Conservation (phyloP, 2,113 vertebrate genomes). For the Coptodon bakossiorum region DNA sequence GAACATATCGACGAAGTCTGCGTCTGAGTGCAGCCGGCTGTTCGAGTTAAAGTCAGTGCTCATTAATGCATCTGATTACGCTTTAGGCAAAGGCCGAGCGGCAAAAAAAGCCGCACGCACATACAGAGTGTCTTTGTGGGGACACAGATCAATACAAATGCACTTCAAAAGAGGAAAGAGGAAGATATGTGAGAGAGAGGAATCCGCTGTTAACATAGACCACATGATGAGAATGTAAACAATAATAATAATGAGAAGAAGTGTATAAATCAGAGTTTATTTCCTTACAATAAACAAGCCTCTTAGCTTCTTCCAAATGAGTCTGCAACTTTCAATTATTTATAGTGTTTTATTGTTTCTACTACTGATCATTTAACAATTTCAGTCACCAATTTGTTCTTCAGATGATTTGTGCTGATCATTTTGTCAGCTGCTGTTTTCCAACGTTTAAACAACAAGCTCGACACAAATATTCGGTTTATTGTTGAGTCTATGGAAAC, state of each 20-base stretch:
- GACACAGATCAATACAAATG: slow-evolving; percentile 44
- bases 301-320: not conserved
- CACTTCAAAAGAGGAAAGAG: slow-evolving; percentile 45
- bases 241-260: not conserved
- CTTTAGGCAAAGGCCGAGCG: slow-evolving; percentile 36
- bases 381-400: not conserved
- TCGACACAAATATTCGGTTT: not conserved
- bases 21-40: slow-evolving; percentile 50
- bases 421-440: not conserved
- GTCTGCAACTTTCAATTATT: not conserved
- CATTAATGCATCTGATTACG: slow-evolving; percentile 67
- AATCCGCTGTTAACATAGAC: slow-evolving; percentile 9
- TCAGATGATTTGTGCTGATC: not conserved
- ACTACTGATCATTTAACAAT: not conserved
- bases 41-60: slow-evolving; percentile 48
- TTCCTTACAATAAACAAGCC: not conserved
- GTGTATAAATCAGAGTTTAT: not conserved
- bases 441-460: not conserved
- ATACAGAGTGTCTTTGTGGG: slow-evolving; percentile 26
- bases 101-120: not conserved
- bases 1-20: slow-evolving; percentile 55
- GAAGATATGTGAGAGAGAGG: slow-evolving; percentile 12
- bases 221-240: slow-evolving; percentile 17
- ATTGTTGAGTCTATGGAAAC: not conserved
- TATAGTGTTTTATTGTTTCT: not conserved